A percentile compares a stretch with the other conserved stretches of the same genome.
These are phyloP conservation scores for Chamaetylas fuelleborni DNA, from an alignment of 2,113 vertebrate species.

Conservation along the genomic window DNA sequence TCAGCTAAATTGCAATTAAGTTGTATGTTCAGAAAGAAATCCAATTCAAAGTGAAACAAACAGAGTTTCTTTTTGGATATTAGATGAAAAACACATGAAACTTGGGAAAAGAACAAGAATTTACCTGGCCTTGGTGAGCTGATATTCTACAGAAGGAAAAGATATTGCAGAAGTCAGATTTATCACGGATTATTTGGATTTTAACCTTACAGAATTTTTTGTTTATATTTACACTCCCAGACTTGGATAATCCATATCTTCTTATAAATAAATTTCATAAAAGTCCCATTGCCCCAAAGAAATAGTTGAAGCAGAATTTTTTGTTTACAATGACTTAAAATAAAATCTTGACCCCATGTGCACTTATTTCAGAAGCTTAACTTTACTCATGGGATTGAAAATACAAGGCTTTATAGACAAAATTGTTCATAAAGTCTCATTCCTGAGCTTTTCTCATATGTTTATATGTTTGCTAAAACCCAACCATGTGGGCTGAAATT, in stretches of 20 bases:
- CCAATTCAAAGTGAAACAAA: not conserved
- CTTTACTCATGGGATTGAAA: not conserved
- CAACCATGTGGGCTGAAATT: not conserved
- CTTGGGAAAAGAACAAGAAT: not conserved
- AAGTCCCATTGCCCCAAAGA: not conserved
- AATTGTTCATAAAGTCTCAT: not conserved
- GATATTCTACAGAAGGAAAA: not conserved
- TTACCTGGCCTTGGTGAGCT: not conserved
- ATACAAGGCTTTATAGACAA: not conserved
- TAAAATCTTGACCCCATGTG: not conserved
- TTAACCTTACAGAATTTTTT: not conserved
- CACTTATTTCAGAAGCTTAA: not conserved
- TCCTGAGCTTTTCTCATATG: not conserved
- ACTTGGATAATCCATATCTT: not conserved
- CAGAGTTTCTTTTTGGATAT: not conserved
- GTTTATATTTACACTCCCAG: not conserved
- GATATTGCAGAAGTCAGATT: not conserved
- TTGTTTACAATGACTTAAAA: not conserved
- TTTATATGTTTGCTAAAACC: not conserved
- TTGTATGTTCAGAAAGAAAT: not conserved
- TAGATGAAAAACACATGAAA: not conserved
- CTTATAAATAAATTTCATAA: not conserved
- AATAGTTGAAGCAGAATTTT: not conserved
- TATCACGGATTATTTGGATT: not conserved
- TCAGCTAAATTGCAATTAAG: not conserved